These are phyloP conservation scores for Aspidoscelis tigris DNA, from an alignment of 2,113 vertebrate species.

Conservation along the genomic window DNA sequence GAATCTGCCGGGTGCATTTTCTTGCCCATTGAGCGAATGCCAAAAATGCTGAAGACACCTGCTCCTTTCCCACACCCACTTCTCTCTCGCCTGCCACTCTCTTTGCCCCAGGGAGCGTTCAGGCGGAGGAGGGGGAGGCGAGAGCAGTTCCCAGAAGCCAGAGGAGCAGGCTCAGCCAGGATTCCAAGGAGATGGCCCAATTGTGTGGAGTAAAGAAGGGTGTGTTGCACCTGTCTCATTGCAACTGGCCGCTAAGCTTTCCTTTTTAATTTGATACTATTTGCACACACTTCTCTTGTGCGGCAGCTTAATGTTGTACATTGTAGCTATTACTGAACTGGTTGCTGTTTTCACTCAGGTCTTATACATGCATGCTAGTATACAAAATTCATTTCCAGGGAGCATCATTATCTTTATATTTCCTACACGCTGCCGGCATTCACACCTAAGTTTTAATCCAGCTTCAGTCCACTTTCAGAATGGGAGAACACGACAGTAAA, in stretches of 20 bases:
- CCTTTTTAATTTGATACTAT: neutral
- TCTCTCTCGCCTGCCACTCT: slow-evolving; percentile 31
- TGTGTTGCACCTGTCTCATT: slow-evolving; percentile 2
- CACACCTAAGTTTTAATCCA: no score
- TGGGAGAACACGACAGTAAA: no score
- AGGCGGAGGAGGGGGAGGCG: slow-evolving; percentile 18
- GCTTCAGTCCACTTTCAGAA: no score
- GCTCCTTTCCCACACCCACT: slow-evolving; percentile 66
- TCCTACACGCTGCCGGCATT: neutral
- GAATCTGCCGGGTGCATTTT: neutral
- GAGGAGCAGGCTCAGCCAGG: slow-evolving; percentile 32
- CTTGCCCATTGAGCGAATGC: slow-evolving; percentile 28
- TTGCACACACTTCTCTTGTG: neutral
- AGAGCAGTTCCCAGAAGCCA: slow-evolving; percentile 25
- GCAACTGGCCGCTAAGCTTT: neutral
- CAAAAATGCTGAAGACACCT: slow-evolving; percentile 50
- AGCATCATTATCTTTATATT: neutral
- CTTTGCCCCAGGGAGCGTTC: slow-evolving; percentile 31
- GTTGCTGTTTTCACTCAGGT: neutral
- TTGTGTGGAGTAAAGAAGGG: slow-evolving; percentile 28
- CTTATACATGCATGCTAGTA: neutral
- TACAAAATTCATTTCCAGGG: neutral
- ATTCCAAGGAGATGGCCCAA: slow-evolving; percentile 39
- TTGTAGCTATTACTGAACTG: neutral
- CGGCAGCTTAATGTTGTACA: neutral